These are phyloP conservation scores for Ataeniobius toweri DNA, from an alignment of 2,797 vertebrate genomes.

Conservation along the genomic window DNA sequence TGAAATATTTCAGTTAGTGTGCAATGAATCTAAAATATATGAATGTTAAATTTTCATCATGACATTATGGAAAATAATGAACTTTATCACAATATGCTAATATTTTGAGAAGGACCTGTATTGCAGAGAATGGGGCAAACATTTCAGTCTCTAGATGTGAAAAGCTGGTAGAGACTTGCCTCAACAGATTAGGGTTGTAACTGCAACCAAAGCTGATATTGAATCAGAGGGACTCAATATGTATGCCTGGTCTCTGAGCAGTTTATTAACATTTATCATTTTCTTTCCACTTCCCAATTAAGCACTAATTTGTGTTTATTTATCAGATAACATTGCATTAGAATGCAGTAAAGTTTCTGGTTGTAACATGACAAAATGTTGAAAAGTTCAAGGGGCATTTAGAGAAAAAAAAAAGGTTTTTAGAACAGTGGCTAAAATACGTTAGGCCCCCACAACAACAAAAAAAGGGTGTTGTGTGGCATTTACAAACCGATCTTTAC, in stretches of 20 bases:
- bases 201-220: background rate
- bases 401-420: background rate
- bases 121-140: background rate
- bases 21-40: no score
- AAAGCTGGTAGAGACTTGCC: background rate
- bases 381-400: background rate
- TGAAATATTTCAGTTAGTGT: no score
- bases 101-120: no score
- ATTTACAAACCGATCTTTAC: constrained; percentile 26
- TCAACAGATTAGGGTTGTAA: background rate
- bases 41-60: no score
- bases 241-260: background rate
- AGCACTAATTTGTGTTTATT: background rate
- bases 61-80: no score
- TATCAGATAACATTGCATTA: background rate
- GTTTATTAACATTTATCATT: background rate
- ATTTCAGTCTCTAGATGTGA: background rate
- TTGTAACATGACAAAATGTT: background rate
- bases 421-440: background rate
- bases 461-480: constrained; percentile 24
- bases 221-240: background rate
- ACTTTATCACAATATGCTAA: no score
- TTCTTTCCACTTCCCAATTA: background rate
- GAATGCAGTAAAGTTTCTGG: background rate
- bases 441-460: background rate